Percentiles rank a stretch among this genome's conserved stretches.
Conservation (phyloP, 2,888 invertebrate species). For the Acleris holmiana region DNA sequence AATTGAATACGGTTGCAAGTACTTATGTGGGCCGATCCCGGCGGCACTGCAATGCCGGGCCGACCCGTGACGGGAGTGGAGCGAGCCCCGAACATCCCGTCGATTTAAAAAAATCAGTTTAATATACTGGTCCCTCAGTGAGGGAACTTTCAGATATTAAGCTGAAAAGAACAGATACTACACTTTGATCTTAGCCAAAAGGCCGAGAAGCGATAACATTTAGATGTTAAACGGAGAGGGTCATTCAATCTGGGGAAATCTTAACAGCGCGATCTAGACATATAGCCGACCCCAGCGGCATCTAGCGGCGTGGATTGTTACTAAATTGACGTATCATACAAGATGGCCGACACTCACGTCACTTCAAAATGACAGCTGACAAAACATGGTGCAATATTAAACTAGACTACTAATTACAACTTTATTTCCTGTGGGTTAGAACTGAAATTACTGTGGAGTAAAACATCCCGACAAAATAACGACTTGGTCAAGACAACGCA, state of each 20-base stretch:
- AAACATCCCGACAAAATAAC: not conserved
- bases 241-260: slow-evolving; percentile 7
- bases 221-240: not conserved
- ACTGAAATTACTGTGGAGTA: not conserved
- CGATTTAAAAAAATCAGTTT: slow-evolving; percentile 3
- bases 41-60: not conserved
- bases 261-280: slow-evolving; percentile 13
- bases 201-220: slow-evolving; percentile 11
- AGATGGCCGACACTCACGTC: not conserved
- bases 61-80: slow-evolving; percentile 10
- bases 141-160: slow-evolving; percentile 10
- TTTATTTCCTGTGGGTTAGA: not conserved
- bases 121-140: slow-evolving; percentile 10
- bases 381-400: not conserved
- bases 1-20: no score
- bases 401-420: not conserved
- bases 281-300: not conserved
- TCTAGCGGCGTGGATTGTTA: not conserved
- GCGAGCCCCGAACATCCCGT: slow-evolving; percentile 10
- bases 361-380: not conserved
- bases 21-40: not conserved
- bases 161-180: slow-evolving; percentile 10
- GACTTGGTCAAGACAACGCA: not conserved
- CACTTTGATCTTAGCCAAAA: slow-evolving; percentile 7
- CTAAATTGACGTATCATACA: slow-evolving; percentile 1